phyloP scores from a whole-genome alignment of 2,113 vertebrate species.

The Aspidoscelis tigris region DNA sequence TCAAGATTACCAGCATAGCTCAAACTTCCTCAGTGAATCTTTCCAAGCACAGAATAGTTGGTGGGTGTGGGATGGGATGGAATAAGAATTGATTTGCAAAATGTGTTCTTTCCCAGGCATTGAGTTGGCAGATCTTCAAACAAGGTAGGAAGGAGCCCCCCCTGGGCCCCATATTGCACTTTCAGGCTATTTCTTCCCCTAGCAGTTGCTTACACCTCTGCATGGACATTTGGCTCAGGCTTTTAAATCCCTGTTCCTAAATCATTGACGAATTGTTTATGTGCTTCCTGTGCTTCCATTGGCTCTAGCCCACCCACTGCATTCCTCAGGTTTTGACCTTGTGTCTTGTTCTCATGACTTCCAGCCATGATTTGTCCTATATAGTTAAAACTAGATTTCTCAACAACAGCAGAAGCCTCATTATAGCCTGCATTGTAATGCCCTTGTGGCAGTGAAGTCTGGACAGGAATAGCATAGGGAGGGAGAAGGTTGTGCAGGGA shows the following conservation, averaged over 20 bases:
- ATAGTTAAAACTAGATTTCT: background rate
- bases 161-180: background rate
- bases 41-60: background rate
- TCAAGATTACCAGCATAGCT: background rate
- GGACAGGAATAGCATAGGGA: background rate
- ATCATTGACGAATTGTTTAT: constrained; percentile 32
- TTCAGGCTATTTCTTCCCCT: background rate
- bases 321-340: constrained; percentile 7
- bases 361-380: background rate
- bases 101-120: background rate
- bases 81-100: background rate
- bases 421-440: background rate
- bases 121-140: constrained; percentile 1
- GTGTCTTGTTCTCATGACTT: background rate
- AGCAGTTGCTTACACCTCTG: constrained; percentile 4
- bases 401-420: background rate
- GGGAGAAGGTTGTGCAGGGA: background rate
- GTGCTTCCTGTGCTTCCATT: constrained; percentile 20
- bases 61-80: too few species aligned
- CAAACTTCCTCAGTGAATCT: background rate
- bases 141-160: background rate
- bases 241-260: constrained; percentile 13
- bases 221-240: constrained; percentile 10
- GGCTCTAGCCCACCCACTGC: constrained; percentile 30
- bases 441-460: background rate